Conservation (phyloP, 2,888 invertebrate species). For the Slavum lentiscoides region DNA sequence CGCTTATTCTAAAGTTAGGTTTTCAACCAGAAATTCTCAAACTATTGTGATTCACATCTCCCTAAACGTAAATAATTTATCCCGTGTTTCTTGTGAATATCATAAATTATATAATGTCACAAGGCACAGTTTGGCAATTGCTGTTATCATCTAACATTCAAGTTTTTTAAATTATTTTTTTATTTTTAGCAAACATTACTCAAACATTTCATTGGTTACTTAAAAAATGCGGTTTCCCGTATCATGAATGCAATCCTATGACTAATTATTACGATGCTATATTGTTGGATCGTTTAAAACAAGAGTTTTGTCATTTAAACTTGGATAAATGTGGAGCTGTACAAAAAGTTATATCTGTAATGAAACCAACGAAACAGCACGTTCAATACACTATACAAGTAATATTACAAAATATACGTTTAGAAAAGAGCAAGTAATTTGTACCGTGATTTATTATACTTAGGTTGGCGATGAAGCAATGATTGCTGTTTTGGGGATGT, state of each 20-base stretch:
- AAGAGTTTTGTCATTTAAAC: conserved; percentile 88
- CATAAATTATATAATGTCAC: too few species aligned
- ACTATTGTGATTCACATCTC: too few species aligned
- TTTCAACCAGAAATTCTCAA: too few species aligned
- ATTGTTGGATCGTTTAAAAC: conserved; percentile 81
- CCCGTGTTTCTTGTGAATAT: too few species aligned
- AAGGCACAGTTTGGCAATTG: too few species aligned
- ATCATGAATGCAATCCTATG: conserved; percentile 76
- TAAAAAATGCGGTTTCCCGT: conserved; percentile 87
- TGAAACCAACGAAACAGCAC: conserved; percentile 70
- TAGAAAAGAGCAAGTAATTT: background rate
- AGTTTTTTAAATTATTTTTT: background rate
- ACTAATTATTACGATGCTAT: conserved; percentile 74
- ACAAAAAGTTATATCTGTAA: conserved; percentile 77
- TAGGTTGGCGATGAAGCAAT: conserved; percentile 90
- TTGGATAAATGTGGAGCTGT: conserved; percentile 87
- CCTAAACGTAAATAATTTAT: too few species aligned
- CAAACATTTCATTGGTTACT: conserved; percentile 86
- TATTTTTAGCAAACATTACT: conserved; percentile 72
- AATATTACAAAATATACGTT: background rate
- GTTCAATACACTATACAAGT: conserved; percentile 75
- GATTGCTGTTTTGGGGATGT: conserved; percentile 84
- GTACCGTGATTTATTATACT: background rate
- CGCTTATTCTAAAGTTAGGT: too few species aligned
- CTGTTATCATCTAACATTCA: too few species aligned